A percentile compares a stretch with the other conserved stretches of the same genome.
Conservation (phyloP, 2,113 vertebrate species). For the Cygnus buccinator region DNA sequence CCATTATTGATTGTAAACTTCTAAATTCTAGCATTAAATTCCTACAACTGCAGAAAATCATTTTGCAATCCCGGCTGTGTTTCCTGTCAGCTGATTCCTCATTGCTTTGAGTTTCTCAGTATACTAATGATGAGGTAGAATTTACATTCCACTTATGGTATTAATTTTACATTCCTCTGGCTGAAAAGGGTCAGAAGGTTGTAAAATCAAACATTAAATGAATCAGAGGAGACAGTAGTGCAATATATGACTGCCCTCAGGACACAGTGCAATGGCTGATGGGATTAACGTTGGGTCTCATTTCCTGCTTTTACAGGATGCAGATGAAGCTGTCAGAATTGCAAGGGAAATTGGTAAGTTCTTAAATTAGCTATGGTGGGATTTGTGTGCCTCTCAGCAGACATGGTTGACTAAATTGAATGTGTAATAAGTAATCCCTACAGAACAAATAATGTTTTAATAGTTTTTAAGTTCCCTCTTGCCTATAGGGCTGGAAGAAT, state of each 20-base stretch:
- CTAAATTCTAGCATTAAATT: conserved; percentile 81
- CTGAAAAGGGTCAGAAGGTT: conserved; percentile 85
- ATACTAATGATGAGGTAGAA: conserved; percentile 81
- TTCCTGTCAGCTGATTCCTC: conserved; percentile 79
- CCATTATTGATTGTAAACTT: conserved; percentile 81
- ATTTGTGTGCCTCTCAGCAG: conserved; percentile 80
- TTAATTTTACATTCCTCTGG: conserved; percentile 87
- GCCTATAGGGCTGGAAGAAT: conserved; percentile 59
- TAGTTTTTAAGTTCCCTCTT: conserved; percentile 72
- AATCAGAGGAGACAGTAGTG: conserved; percentile 85
- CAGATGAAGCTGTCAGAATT: conserved; percentile 95
- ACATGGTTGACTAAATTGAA: conserved; percentile 80
- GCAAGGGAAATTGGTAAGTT: conserved; percentile 93
- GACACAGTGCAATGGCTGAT: conserved; percentile 82
- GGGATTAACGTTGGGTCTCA: conserved; percentile 84
- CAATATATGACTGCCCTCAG: conserved; percentile 84
- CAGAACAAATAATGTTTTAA: conserved; percentile 78
- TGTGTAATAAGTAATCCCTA: conserved; percentile 76
- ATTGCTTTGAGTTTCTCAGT: conserved; percentile 72
- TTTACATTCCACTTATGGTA: conserved; percentile 86
- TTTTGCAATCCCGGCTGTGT: conserved; percentile 68
- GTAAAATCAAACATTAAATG: conserved; percentile 87
- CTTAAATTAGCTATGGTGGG: conserved; percentile 82
- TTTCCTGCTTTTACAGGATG: conserved; percentile 89
- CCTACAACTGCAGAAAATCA: conserved; percentile 77